Evolutionary conservation across 2,113 vertebrate genomes (phyloP).

Genomic region (Oreamnos americanus): DNA sequence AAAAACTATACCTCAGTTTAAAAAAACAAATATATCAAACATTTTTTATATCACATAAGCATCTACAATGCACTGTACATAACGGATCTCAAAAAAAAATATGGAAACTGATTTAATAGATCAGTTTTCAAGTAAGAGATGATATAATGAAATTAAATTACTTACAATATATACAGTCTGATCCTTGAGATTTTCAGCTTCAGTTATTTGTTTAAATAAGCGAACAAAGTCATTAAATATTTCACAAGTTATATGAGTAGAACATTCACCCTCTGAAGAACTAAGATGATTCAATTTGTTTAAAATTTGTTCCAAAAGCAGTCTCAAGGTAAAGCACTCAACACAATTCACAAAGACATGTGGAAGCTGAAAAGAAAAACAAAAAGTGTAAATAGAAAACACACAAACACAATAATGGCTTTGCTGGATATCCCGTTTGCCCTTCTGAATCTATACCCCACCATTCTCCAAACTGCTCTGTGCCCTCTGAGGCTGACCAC

Average conservation of each 20-base stretch:
- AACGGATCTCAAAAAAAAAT: not conserved
- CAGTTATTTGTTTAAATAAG: conserved; percentile 85
- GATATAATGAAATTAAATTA: conserved; percentile 51
- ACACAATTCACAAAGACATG: conserved; percentile 90
- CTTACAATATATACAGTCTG: conserved; percentile 95
- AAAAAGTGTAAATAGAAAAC: not conserved
- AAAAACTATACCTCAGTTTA: not conserved
- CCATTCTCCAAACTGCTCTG: not conserved
- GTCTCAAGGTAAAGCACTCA: conserved; percentile 86
- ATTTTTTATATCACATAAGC: conserved; percentile 1
- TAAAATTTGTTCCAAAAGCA: conserved; percentile 93
- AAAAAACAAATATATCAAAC: not conserved
- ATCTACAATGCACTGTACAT: not conserved
- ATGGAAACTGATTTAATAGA: not conserved
- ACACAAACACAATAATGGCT: not conserved
- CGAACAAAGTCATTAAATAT: conserved; percentile 92
- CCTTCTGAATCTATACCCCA: not conserved
- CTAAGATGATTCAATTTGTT: conserved; percentile 82
- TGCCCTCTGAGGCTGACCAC: not conserved
- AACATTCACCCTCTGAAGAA: conserved; percentile 66
- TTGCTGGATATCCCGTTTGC: not conserved
- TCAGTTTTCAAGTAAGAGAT: not conserved
- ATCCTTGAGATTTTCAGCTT: conserved; percentile 72
- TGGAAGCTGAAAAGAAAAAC: conserved; percentile 84
- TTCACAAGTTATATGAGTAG: conserved; percentile 82